phyloP scores from a whole-genome alignment of 2,888 invertebrate genomes.

The Aleiodes leptofemur region DNA sequence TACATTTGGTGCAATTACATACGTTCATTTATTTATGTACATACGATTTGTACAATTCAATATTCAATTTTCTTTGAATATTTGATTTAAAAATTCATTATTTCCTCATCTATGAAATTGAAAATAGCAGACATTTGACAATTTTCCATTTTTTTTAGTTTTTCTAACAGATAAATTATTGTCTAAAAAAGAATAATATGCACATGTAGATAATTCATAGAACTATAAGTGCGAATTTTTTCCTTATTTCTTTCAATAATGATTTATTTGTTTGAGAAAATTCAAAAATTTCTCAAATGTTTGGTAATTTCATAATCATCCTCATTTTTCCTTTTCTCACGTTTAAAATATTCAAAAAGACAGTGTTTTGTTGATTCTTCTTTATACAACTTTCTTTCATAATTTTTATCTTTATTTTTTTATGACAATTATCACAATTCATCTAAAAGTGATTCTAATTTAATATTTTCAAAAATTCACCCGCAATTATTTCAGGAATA shows the following conservation, averaged over 20 bases:
- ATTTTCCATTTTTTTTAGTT: too few species aligned
- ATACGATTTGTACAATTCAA: background rate
- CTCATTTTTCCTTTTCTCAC: background rate
- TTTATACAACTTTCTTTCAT: conserved; percentile 25
- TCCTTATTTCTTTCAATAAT: too few species aligned
- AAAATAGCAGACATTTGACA: too few species aligned
- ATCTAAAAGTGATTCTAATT: conserved; percentile 13
- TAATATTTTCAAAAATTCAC: conserved; percentile 1
- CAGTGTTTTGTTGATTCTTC: background rate
- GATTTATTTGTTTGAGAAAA: too few species aligned
- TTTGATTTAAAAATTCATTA: background rate
- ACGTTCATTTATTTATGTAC: background rate
- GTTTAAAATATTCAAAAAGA: conserved; percentile 24
- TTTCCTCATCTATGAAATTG: too few species aligned
- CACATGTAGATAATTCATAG: too few species aligned
- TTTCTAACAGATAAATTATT: too few species aligned
- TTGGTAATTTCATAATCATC: too few species aligned
- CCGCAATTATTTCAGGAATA: background rate
- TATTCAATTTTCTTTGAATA: background rate
- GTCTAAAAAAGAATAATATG: too few species aligned
- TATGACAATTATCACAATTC: conserved; percentile 16
- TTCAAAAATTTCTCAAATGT: too few species aligned
- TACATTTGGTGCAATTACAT: conserved; percentile 11
- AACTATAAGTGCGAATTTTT: too few species aligned
- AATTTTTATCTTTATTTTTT: background rate